Base-by-base conservation (phyloP, 64 coral and sea anemone species). In the Stichodactyla helianthus region DNA sequence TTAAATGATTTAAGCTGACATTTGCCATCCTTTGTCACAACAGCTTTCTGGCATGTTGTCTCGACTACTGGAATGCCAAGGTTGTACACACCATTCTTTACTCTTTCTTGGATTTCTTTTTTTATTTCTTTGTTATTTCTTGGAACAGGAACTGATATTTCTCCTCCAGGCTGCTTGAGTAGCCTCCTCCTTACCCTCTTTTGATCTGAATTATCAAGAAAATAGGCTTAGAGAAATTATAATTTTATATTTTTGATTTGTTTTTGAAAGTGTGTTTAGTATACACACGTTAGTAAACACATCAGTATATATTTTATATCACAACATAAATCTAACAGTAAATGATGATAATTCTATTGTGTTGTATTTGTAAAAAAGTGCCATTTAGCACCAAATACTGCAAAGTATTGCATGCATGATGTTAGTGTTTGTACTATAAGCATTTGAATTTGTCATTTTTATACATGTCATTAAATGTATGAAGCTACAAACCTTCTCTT, bases 111-210 rank as follows among this genome's bases (percentile, higher is more conserved):
- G 26, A 89, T 83, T 59, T 10, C 50, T 22, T 6, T 50, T 83
- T 54, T 83, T 81, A 89, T 54, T 64, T 89, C 23, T 19, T 18
- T 53, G 51, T 89, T 89, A 63, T 51, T 67, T 10, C 79, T 18
- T 71, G 59, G 31, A 4, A 89, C 88, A 53, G 57, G 88, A 64
- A 89, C 50, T 53, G 79, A 54, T 0, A 89, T 65, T 52, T 65
- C 88, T 54, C 88, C 79, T 65, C 59, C 61, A 16, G 52, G 54
- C 57, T 89, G 88, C 31, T 89, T 89, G 17, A 44, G 61, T 16
- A 83, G 10, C 6, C 26, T 25, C 52, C 79, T 14, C 15, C 79
- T 11, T 23, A 89, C 6, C 17, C 79, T 27, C 22, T 1, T 4
- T 71, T 71, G 67, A 5, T 71, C 67, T 71, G 12, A 0, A 71